phyloP scores from a whole-genome alignment of 2,113 vertebrate genomes.

The Nettapus auritus region DNA sequence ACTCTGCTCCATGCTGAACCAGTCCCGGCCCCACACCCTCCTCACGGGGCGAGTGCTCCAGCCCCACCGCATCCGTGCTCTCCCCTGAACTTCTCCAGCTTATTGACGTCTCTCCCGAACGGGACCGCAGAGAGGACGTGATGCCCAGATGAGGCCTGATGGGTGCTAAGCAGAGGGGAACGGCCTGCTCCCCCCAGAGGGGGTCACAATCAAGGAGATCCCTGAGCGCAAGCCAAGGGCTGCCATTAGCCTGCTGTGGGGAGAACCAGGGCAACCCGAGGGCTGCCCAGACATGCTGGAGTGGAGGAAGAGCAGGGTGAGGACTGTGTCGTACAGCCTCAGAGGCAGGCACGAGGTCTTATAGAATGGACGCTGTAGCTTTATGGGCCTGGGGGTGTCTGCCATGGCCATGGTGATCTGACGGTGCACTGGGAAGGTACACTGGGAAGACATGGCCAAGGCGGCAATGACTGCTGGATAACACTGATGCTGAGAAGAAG shows the following conservation, averaged over 20 bases:
- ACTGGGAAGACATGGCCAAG: too few relatives aligned
- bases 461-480: fast-evolving
- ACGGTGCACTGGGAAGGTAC: too few relatives aligned
- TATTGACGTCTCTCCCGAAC: too few relatives aligned
- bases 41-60: too few relatives aligned
- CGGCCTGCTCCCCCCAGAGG: too few relatives aligned
- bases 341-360: neutral
- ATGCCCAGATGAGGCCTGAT: too few relatives aligned
- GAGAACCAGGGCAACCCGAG: neutral
- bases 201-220: neutral
- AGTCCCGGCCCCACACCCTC: too few relatives aligned
- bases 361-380: neutral
- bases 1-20: too few relatives aligned
- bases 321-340: neutral
- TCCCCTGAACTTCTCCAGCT: too few relatives aligned
- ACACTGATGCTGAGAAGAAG: neutral
- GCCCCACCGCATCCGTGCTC: too few relatives aligned
- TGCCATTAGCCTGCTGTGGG: fast-evolving
- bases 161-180: too few relatives aligned
- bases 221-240: neutral
- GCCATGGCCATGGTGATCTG: neutral
- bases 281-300: neutral
- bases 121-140: too few relatives aligned
- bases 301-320: neutral
- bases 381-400: neutral